A percentile compares a stretch with the other conserved stretches of the same genome.
Conservation (phyloP, 2,797 vertebrate species). For the Alosa sapidissima region DNA sequence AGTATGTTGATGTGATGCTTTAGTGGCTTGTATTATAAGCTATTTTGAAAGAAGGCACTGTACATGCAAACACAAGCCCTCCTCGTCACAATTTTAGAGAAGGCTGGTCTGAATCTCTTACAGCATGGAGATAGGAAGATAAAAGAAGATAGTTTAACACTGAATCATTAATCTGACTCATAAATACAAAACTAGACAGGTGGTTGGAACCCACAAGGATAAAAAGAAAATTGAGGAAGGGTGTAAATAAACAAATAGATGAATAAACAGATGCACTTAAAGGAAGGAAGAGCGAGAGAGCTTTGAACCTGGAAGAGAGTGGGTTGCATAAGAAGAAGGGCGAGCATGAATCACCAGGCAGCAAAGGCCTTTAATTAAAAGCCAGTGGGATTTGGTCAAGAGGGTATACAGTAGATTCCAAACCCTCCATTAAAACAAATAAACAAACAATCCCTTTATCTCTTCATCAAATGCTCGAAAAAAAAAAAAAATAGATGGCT, state of each 20-base stretch:
- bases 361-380: conserved; percentile 23
- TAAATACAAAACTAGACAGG: conserved; percentile 1
- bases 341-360: conserved; percentile 1
- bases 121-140: background rate
- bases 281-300: background rate
- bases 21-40: too few relatives aligned
- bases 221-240: background rate
- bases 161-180: background rate
- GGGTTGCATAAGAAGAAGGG: background rate
- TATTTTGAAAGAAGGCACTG: background rate
- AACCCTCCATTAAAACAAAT: background rate
- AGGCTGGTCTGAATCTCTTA: background rate
- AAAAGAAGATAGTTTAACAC: background rate
- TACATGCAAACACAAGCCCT: too few relatives aligned
- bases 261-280: background rate
- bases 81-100: too few relatives aligned
- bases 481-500: background rate
- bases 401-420: background rate
- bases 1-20: too few relatives aligned
- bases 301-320: conserved; percentile 5
- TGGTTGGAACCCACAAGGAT: background rate
- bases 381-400: conserved; percentile 1
- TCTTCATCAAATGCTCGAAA: background rate
- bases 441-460: background rate
- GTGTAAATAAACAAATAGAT: background rate